Evolutionary conservation across 2,797 vertebrate species (phyloP).

Genomic region (Tenualosa ilisha): DNA sequence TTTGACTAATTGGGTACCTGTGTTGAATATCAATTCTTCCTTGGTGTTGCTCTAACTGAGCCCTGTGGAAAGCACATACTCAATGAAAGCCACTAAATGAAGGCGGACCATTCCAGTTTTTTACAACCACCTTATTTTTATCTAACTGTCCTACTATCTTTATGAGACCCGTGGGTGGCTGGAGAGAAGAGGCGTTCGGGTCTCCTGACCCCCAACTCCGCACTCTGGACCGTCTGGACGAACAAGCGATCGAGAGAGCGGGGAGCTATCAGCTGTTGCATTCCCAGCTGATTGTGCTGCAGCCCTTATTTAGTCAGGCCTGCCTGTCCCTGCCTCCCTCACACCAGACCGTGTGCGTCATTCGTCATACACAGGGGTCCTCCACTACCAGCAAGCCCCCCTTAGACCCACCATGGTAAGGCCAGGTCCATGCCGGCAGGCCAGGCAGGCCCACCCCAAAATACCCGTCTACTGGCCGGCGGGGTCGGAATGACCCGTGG

Average conservation of each 20-base stretch:
- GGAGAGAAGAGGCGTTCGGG: background rate
- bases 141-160: background rate
- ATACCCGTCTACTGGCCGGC: conserved; percentile 55
- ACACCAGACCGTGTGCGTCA: conserved; percentile 79
- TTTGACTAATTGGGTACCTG: too few relatives aligned
- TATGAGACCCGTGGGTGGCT: background rate
- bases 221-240: conserved; percentile 27
- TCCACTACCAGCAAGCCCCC: conserved; percentile 11
- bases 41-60: background rate
- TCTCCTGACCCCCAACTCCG: background rate
- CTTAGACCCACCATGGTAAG: conserved; percentile 46
- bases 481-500: conserved; percentile 51
- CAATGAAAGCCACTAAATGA: background rate
- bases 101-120: background rate
- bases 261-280: conserved; percentile 85
- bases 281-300: conserved; percentile 81
- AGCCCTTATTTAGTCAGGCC: conserved; percentile 96
- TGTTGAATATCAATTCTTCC: too few relatives aligned
- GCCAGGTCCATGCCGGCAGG: conserved; percentile 40
- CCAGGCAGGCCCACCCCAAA: conserved; percentile 46
- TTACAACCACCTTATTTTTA: background rate
- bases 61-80: background rate
- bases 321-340: conserved; percentile 72
- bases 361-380: conserved; percentile 66
- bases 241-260: conserved; percentile 26